A percentile compares a stretch with the other conserved stretches of the same genome.
Evolutionary conservation across 2,113 vertebrate genomes (phyloP).

Genomic region (Rafetus swinhoei): DNA sequence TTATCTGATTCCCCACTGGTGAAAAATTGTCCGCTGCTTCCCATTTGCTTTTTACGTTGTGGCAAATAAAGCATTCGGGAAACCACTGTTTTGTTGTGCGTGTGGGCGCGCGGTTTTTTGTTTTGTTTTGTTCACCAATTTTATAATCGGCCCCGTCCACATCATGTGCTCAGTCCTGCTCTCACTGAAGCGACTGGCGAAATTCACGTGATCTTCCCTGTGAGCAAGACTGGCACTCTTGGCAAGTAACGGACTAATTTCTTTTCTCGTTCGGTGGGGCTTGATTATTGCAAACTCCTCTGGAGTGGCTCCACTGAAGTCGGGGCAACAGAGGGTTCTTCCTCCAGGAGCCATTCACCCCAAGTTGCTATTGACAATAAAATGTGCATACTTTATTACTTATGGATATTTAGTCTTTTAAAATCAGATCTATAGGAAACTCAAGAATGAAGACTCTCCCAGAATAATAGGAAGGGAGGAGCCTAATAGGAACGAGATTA

Average conservation of each 20-base stretch:
- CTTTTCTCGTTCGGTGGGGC: rapidly evolving
- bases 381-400: not conserved
- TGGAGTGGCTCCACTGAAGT: not conserved
- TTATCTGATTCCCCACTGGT: not conserved
- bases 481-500: conserved; percentile 51
- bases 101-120: not conserved
- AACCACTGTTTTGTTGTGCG: not conserved
- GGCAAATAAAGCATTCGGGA: not conserved
- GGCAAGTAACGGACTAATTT: not conserved
- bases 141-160: not conserved
- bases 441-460: conserved; percentile 21
- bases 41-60: not conserved
- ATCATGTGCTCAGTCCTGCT: not conserved
- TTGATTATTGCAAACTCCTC: rapidly evolving
- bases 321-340: not conserved
- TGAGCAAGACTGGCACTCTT: not conserved
- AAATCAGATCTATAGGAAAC: not conserved
- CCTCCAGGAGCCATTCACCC: not conserved
- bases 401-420: not conserved
- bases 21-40: not conserved
- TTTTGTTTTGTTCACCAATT: not conserved
- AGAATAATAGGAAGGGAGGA: conserved; percentile 42
- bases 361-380: conserved; percentile 28
- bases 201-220: not conserved
- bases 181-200: not conserved